Base-by-base conservation (phyloP, 2,888 invertebrate genomes). In the Hirtodrosophila cameraria region DNA sequence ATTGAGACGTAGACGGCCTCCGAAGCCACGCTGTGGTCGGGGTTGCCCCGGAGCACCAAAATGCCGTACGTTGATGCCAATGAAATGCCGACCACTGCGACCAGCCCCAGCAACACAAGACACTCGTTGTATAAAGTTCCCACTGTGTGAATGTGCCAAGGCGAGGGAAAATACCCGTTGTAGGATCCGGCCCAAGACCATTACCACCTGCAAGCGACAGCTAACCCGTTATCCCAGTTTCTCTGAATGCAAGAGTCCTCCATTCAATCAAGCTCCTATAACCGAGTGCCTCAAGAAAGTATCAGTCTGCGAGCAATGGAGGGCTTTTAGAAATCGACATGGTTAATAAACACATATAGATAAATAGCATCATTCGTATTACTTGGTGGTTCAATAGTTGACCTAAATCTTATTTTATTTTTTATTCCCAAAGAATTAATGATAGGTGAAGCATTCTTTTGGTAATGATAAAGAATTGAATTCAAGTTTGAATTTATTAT, bases 141-240 rank as follows among this genome's bases (percentile, higher is more conserved):
- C 38, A 0, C 38, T 57, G 3, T 30, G 35, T 8, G 16, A 61
- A 31, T 12, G 46, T 9, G 3, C 43, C 1, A 0, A 3, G 0
- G 6, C 9, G 0, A 8, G 6, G 3, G 23, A n/a, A 0, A 15
- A 23, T 0, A 3, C 6, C 2, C 4, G 1, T 0, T 71, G 66
- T 11, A 38, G 23, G 3, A 1, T 25, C 2, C n/a, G 9, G 0
- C 27, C 33, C 5, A 65, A 39, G 5, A 3, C 2, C 0, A 16
- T 1, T 1, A 0, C 46, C 3, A 16, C 15, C 0, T 7, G 5
- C 0, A 31, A 30, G 2, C 62, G 80, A 0, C 43, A 2, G 1
- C 28, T 16, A 0, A 61, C 66, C 4, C 54, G 45, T 6, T 79
- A 79, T 16, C 76, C 67, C 2, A 62, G 67, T 16, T 83, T 58